Percentiles rank a stretch among this genome's conserved stretches.
These are phyloP conservation scores for Formica aserva DNA, from an alignment of 2,888 invertebrate species.

Conservation along the genomic window DNA sequence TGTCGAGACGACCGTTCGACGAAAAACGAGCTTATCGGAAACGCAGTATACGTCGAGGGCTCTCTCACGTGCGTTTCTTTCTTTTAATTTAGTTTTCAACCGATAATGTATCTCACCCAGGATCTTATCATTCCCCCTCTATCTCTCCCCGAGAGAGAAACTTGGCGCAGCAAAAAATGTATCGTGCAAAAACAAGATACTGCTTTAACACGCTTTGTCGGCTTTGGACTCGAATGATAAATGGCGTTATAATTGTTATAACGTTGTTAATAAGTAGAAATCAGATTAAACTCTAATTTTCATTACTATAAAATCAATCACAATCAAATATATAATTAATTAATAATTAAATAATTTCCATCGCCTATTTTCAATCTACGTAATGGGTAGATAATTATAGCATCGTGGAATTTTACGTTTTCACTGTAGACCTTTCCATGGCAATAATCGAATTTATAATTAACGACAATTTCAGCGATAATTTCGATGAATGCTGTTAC, in stretches of 20 bases:
- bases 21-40: constrained; percentile 51
- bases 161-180: constrained; percentile 7
- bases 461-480: constrained; percentile 21
- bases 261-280: neutral
- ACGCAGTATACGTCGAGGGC: constrained; percentile 19
- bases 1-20: constrained; percentile 26
- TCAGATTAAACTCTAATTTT: constrained; percentile 16
- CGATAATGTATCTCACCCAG: constrained; percentile 21
- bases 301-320: neutral
- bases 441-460: constrained; percentile 28
- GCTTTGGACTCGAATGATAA: neutral
- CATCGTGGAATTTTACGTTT: neutral
- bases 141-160: neutral
- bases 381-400: too few relatives aligned
- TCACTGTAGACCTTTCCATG: neutral
- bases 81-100: constrained; percentile 42
- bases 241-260: neutral
- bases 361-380: neutral
- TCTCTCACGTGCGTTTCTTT: constrained; percentile 21
- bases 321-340: neutral
- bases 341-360: constrained; percentile 5
- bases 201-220: neutral
- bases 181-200: neutral
- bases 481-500: neutral
- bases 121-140: neutral